These are phyloP conservation scores for Thamnophis sirtalis DNA, from an alignment of 2,113 vertebrate species.

Conservation along the genomic window DNA sequence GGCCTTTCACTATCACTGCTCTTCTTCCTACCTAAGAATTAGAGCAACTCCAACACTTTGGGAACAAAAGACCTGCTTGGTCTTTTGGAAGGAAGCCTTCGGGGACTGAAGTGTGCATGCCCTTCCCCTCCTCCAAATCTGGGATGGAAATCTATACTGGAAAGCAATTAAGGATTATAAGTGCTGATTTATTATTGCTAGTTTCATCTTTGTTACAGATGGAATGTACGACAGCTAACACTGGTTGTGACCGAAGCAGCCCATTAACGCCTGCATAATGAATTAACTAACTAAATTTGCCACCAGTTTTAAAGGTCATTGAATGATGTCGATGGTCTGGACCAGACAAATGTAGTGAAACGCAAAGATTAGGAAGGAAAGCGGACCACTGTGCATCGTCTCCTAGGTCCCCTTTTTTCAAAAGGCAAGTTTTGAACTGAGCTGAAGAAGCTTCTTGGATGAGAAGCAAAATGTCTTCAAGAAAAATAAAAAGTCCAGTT, in stretches of 20 bases:
- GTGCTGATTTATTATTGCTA: background rate
- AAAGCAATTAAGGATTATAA: background rate
- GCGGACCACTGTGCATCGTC: background rate
- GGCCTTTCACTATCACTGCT: background rate
- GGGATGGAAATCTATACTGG: background rate
- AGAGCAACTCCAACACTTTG: background rate
- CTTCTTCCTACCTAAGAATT: background rate
- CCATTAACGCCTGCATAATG: background rate
- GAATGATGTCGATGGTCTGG: background rate
- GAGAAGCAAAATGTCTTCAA: background rate
- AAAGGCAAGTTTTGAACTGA: background rate
- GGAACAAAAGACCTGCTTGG: background rate
- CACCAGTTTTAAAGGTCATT: background rate
- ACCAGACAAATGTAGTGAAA: background rate
- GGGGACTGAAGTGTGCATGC: background rate
- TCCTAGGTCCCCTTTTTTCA: background rate
- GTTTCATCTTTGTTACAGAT: background rate
- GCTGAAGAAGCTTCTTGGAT: background rate
- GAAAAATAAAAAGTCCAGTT: background rate
- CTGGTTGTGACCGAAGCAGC: background rate
- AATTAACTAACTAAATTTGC: background rate
- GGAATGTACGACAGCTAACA: background rate
- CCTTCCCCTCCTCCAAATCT: background rate
- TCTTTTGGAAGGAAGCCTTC: background rate
- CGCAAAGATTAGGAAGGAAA: background rate